Base-by-base conservation (phyloP, 2,888 invertebrate genomes). In the Microctonus hyperodae region DNA sequence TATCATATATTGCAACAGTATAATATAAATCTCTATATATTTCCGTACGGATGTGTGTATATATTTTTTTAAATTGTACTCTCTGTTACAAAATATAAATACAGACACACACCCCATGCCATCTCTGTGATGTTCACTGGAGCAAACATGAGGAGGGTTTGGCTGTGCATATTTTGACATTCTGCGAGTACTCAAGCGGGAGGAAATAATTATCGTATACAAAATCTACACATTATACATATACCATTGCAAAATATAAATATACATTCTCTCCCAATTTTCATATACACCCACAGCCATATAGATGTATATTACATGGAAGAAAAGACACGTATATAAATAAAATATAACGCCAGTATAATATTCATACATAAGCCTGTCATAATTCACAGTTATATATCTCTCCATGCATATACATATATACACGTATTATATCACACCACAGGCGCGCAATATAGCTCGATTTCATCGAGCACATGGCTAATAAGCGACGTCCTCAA, bases 201-300 rank as follows among this genome's bases (percentile, higher is more conserved):
- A 66, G 61, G 61, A 66, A 66, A 66, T 66, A 61, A 66, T 66
- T 66, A 66, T 66, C 57, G 48, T 50, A 59, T 44, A 61, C 61
- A 53, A 35, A 35, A 66, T 66, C 56, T 57, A 23, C 44, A 56
- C 56, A 66, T 66, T 48, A 61, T 7, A 16, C 48, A 31, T 44
- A n/a, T 16, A 4, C 55, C 13, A 44, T 16, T 23, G 33, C 20
- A 64, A 25, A 10, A 35, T 37, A 58, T 58, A 58, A 22, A 44
- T 10, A 13, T 55, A 31, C 48, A 4, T n/a, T n/a, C n/a, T n/a
- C n/a, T n/a, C n/a, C n/a, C n/a, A n/a, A n/a, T n/a, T n/a, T n/a
- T n/a, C n/a, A n/a, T n/a, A n/a, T n/a, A n/a, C n/a, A n/a, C n/a
- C n/a, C n/a, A n/a, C n/a, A n/a, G n/a, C n/a, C n/a, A n/a, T n/a